Evolutionary conservation across 2,113 vertebrate genomes (phyloP), one percentile per base, ranked within the genome.

Genomic region (Urocynchramus pylzowi): DNA sequence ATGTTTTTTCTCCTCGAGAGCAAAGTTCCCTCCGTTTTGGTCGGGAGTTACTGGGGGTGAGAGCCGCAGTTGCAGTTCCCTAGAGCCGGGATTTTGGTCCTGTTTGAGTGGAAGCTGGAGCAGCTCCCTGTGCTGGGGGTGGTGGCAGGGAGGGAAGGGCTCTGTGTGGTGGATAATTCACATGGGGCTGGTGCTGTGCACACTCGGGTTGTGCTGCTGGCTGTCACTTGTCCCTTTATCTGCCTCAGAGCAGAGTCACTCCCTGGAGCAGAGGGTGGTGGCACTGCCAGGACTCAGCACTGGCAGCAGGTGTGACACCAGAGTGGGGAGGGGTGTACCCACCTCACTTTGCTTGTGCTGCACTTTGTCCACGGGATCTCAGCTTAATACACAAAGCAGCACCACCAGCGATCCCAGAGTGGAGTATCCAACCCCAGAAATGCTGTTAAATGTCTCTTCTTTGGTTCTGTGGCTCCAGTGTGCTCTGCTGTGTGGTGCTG

Each of bases 281-380:
- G 49, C 71, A 23, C 30, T 83, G 79, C 54, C 61, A 41, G 84
- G 39, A 13, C 45, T 57, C 61, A 11, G 42, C 52, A 6, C 10
- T 44, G 63, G 64, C 73, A 60, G n/a, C 1, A 16, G 54, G 27
- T 74, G 39, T 53, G 37, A 50, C 70, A 69, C 47, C 54, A 10
- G 33, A 20, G 63, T 5, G 6, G 30, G 6, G 15, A 11, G 42
- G 30, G 28, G 10, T 8, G 7, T 41, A 2, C 49, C n/a, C 45
- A 4, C 35, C 63, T 42, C 30, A 2, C 7, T 4, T 17, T 50
- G 61, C 33, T 4, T 42, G 13, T 16, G 27, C 61, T 52, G 7
- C 2, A 2, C 61, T 84, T 64, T 37, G 5, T 9, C 22, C 19
- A 0, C 0, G 0, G 23, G 27, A 30, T 59, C 6, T 2, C 31